phyloP scores from a whole-genome alignment of 37 sponge, comb jelly and placozoan genomes.

The Beroe forskalii region DNA sequence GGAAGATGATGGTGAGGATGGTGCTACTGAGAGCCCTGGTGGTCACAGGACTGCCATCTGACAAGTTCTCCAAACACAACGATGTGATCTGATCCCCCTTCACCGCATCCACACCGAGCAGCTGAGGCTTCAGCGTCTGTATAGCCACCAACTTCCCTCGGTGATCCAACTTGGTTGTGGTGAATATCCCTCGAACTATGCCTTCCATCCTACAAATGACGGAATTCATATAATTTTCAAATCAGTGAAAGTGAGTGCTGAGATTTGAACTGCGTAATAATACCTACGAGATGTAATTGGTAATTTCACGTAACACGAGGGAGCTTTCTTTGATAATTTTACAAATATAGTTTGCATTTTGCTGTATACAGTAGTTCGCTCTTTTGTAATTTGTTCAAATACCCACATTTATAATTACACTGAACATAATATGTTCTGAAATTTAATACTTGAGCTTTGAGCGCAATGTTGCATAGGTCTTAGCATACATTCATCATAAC shows the following conservation, averaged over 20 bases:
- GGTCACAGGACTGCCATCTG: not conserved
- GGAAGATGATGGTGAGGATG: slow-evolving; percentile 3
- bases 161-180: not conserved
- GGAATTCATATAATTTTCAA: not conserved
- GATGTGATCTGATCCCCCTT: slow-evolving; percentile 12
- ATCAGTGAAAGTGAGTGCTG: not conserved
- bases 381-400: too few species aligned
- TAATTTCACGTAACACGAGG: too few species aligned
- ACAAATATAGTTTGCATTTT: too few species aligned
- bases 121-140: slow-evolving; percentile 50
- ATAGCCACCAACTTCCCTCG: not conserved
- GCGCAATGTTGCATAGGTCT: too few species aligned
- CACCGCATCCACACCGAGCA: not conserved
- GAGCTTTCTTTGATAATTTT: too few species aligned
- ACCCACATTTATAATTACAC: too few species aligned
- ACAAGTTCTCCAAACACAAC: not conserved
- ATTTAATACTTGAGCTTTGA: too few species aligned
- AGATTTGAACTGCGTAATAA: too few species aligned
- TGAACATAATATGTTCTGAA: too few species aligned
- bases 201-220: slow-evolving; percentile 10
- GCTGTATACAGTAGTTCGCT: too few species aligned
- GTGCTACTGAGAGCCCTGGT: not conserved
- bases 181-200: slow-evolving; percentile 19
- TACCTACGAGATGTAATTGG: too few species aligned
- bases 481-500: too few species aligned